Percentiles rank a stretch among this genome's conserved stretches.
phyloP scores from a whole-genome alignment of 2,888 invertebrate genomes.

The Agrochola macilenta region DNA sequence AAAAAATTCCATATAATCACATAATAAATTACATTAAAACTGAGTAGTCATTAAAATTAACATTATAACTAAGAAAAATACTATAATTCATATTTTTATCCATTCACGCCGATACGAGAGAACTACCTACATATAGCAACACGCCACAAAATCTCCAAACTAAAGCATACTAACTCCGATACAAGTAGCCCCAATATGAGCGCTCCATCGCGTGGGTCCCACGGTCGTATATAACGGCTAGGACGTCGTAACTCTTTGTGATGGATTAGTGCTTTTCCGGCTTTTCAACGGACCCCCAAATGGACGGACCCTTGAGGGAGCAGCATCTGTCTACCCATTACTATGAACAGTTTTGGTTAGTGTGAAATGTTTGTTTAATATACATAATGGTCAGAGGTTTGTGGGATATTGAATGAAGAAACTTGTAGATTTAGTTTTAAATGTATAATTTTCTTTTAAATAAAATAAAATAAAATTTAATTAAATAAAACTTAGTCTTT shows the following conservation, averaged over 20 bases:
- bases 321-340: conserved; percentile 68
- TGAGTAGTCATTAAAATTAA: too few relatives aligned
- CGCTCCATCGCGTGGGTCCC: conserved; percentile 69
- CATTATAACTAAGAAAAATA: too few relatives aligned
- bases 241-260: conserved; percentile 83
- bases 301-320: conserved; percentile 69
- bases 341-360: conserved; percentile 62
- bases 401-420: not conserved
- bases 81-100: too few relatives aligned
- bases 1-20: too few relatives aligned
- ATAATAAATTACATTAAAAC: too few relatives aligned
- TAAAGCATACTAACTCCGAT: conserved; percentile 34
- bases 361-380: conserved; percentile 61
- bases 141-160: not conserved
- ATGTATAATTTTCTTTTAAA: not conserved
- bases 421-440: not conserved
- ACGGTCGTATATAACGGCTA: conserved; percentile 74
- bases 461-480: too few relatives aligned
- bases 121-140: not conserved
- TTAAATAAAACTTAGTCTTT: not conserved
- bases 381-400: conserved; percentile 2
- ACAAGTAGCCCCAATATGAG: conserved; percentile 62
- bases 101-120: not conserved
- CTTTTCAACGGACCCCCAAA: conserved; percentile 85
- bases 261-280: conserved; percentile 87